Percentiles rank a stretch among this genome's conserved stretches.
phyloP scores from a whole-genome alignment of 2,797 vertebrate genomes.

The Buceros bicornis region DNA sequence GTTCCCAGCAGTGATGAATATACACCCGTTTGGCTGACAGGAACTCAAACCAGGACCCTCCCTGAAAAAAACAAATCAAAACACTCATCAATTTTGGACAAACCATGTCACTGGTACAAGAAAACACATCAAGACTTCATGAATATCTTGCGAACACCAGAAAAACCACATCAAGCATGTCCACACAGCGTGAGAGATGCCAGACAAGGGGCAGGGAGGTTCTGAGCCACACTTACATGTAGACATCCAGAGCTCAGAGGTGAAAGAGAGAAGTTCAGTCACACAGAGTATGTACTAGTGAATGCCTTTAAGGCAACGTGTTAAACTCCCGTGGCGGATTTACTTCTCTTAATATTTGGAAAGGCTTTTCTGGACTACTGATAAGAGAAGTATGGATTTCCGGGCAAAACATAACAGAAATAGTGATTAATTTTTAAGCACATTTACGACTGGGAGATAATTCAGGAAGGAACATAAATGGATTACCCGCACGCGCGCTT shows the following conservation, averaged over 20 bases:
- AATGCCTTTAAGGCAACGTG: neutral
- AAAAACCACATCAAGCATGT: slow-evolving; percentile 44
- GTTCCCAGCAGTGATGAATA: neutral
- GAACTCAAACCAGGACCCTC: slow-evolving; percentile 35
- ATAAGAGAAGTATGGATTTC: neutral
- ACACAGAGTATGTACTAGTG: neutral
- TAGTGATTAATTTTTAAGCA: neutral
- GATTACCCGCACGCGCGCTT: neutral
- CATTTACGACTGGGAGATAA: neutral
- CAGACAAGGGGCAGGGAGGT: neutral
- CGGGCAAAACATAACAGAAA: neutral
- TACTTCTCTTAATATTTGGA: neutral
- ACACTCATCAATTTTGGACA: slow-evolving; percentile 12
- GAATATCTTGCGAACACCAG: slow-evolving; percentile 35
- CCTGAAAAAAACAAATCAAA: slow-evolving; percentile 41
- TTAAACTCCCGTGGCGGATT: neutral
- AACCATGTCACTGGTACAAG: slow-evolving; percentile 43
- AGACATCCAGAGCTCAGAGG: neutral
- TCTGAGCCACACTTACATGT: neutral
- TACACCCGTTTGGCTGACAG: neutral
- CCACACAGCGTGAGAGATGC: neutral
- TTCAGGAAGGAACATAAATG: neutral
- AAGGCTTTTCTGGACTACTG: neutral
- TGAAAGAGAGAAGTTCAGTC: slow-evolving; percentile 6
- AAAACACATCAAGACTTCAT: slow-evolving; percentile 26